phyloP scores from a whole-genome alignment of 92 coral and sea anemone genomes.

The Phenganax marumi region DNA sequence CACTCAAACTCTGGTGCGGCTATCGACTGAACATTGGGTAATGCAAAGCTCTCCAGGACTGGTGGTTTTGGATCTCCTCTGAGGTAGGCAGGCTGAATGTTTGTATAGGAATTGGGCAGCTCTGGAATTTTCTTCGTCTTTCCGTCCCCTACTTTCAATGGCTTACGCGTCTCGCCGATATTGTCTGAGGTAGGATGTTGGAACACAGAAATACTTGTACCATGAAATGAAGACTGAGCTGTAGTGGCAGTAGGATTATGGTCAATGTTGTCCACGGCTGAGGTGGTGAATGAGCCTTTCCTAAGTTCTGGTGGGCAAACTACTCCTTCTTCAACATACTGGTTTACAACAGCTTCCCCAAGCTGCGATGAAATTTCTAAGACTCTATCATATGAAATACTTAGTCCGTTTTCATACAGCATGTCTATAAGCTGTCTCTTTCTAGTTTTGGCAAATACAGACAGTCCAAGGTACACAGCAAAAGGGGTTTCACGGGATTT shows the following conservation, averaged over 20 bases:
- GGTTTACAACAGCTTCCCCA: slow-evolving; percentile 36
- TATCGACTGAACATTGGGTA: no score
- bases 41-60: no score
- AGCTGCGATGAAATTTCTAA: slow-evolving; percentile 46
- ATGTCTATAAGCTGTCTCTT: slow-evolving; percentile 21
- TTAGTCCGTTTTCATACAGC: slow-evolving; percentile 7
- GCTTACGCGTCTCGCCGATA: no score
- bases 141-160: slow-evolving; percentile 27
- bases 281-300: slow-evolving; percentile 34
- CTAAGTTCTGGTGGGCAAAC: slow-evolving; percentile 31
- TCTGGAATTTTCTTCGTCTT: slow-evolving; percentile 39
- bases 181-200: slow-evolving; percentile 37
- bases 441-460: background rate
- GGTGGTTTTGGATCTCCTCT: slow-evolving; percentile 31
- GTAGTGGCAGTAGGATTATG: slow-evolving; percentile 42
- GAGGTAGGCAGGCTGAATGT: slow-evolving; percentile 24
- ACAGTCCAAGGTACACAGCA: background rate
- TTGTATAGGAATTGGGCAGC: slow-evolving; percentile 38
- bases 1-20: slow-evolving; percentile 54
- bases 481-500: slow-evolving; percentile 55
- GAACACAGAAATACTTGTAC: slow-evolving; percentile 42
- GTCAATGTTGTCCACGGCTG: slow-evolving; percentile 46
- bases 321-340: slow-evolving; percentile 28
- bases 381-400: slow-evolving; percentile 50
- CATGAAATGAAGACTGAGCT: slow-evolving; percentile 37